A percentile compares a stretch with the other conserved stretches of the same genome.
Conservation (phyloP, 2,888 invertebrate genomes). For the Drosophila buzzatii region DNA sequence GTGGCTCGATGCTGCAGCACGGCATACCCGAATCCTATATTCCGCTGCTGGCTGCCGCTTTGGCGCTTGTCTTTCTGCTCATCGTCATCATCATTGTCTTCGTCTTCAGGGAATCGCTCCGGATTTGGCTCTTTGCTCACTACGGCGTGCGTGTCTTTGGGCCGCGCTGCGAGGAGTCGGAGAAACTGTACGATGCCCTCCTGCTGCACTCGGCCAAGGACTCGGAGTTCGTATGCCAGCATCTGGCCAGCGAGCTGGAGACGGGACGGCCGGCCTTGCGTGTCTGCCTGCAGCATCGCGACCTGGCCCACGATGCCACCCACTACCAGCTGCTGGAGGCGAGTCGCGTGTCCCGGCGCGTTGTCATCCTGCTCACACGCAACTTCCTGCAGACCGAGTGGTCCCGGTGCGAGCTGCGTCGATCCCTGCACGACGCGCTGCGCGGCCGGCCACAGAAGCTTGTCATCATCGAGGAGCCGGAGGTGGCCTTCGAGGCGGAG, state of each 20-base stretch:
- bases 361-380: conserved; percentile 94
- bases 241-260: conserved; percentile 94
- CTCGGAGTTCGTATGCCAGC: conserved; percentile 94
- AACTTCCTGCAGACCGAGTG: conserved; percentile 97
- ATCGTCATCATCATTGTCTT: conserved; percentile 92
- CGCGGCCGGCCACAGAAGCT: conserved; percentile 94
- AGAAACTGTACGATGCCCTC: conserved; percentile 96
- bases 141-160: conserved; percentile 93
- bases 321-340: conserved; percentile 90
- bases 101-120: conserved; percentile 93
- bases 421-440: conserved; percentile 95
- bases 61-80: conserved; percentile 91
- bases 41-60: conserved; percentile 92
- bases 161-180: conserved; percentile 91
- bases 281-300: conserved; percentile 95
- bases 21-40: conserved; percentile 93
- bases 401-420: conserved; percentile 95
- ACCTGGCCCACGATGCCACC: conserved; percentile 90
- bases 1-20: conserved; percentile 91
- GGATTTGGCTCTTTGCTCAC: conserved; percentile 94
- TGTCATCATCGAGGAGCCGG: conserved; percentile 95
- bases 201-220: conserved; percentile 97
- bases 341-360: conserved; percentile 94
- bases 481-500: conserved; percentile 92
- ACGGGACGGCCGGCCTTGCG: conserved; percentile 91